These are phyloP conservation scores for Lasioglossum albipes DNA, from an alignment of 1,140 invertebrate genomes.

Conservation along the genomic window DNA sequence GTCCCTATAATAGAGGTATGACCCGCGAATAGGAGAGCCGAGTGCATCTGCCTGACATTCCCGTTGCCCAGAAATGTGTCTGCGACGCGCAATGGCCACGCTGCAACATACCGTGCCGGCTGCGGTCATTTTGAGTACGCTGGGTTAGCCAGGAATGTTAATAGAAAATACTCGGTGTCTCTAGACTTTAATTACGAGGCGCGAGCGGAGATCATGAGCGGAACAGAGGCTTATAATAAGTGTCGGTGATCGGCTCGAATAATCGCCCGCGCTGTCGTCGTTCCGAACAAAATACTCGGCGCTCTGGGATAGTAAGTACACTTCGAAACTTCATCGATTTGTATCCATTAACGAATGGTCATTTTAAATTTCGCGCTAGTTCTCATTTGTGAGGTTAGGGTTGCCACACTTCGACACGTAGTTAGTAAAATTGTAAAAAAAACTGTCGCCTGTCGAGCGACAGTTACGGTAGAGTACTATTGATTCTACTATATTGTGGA, in stretches of 20 bases:
- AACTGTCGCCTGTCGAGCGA: no score
- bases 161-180: slow-evolving; percentile 77
- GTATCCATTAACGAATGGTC: no score
- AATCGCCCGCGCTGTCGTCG: neutral
- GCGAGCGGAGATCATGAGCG: slow-evolving; percentile 47
- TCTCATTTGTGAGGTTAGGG: no score
- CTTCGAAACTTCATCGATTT: no score
- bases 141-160: slow-evolving; percentile 77
- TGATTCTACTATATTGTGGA: no score
- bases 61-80: slow-evolving; percentile 60
- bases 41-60: slow-evolving; percentile 51
- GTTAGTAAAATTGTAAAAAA: no score
- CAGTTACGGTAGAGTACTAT: no score
- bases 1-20: slow-evolving; percentile 22
- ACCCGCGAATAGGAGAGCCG: slow-evolving; percentile 11
- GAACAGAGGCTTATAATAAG: slow-evolving; percentile 16
- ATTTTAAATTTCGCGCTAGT: no score
- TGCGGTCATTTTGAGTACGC: slow-evolving; percentile 72
- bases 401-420: no score
- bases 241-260: neutral
- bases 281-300: no score
- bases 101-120: slow-evolving; percentile 66
- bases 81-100: slow-evolving; percentile 35
- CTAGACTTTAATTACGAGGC: slow-evolving; percentile 74
- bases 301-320: no score